A percentile compares a stretch with the other conserved stretches of the same genome.
phyloP scores from a whole-genome alignment of 2,113 vertebrate genomes.

The Trichomycterus rosablanca region DNA sequence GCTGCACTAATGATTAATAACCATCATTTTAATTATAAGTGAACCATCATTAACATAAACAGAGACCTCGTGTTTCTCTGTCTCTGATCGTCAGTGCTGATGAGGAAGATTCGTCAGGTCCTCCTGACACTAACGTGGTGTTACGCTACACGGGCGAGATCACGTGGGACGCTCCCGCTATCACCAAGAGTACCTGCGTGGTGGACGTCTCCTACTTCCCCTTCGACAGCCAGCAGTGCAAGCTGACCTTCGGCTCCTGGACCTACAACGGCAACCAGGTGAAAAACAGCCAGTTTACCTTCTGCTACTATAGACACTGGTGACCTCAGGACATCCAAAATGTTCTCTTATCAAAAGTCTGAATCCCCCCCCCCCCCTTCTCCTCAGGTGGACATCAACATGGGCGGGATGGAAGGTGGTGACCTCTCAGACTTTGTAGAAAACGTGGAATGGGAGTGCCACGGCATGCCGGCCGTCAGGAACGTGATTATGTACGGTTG shows the following conservation, averaged over 20 bases:
- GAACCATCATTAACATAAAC: too few relatives aligned
- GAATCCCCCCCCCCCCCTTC: neutral
- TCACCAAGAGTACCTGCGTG: constrained; percentile 94
- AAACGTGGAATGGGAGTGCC: constrained; percentile 96
- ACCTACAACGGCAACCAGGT: constrained; percentile 98
- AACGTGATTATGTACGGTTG: constrained; percentile 93
- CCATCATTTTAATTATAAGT: too few relatives aligned
- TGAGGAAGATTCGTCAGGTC: constrained; percentile 80
- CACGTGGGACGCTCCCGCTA: constrained; percentile 92
- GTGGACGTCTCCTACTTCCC: constrained; percentile 96
- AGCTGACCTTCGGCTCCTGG: constrained; percentile 97
- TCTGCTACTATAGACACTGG: neutral
- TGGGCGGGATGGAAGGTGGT: constrained; percentile 77
- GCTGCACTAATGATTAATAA: too few relatives aligned
- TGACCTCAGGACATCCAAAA: too few relatives aligned
- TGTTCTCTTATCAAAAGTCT: too few relatives aligned
- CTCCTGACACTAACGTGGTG: constrained; percentile 88
- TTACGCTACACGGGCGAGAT: constrained; percentile 89
- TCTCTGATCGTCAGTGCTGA: constrained; percentile 74
- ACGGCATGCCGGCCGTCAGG: constrained; percentile 89
- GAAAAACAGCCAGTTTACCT: constrained; percentile 35
- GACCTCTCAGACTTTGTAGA: constrained; percentile 94
- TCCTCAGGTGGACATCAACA: constrained; percentile 73
- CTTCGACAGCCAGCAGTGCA: constrained; percentile 91
- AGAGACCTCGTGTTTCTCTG: too few relatives aligned